Evolutionary conservation across 2,113 vertebrate genomes (phyloP).

Genomic region (Larimichthys polyactis): DNA sequence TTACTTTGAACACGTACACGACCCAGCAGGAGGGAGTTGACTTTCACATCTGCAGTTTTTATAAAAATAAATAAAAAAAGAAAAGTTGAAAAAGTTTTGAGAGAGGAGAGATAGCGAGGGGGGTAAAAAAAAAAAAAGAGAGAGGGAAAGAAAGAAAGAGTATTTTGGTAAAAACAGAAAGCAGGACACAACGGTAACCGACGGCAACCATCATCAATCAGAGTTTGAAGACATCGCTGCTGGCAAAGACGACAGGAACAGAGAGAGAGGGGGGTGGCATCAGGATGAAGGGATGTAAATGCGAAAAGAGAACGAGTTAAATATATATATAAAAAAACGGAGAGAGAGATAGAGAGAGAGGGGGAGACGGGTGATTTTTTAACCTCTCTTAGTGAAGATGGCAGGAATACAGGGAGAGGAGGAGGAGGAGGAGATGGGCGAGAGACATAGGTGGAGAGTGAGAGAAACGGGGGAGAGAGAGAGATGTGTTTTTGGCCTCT

Average conservation of each 20-base stretch:
- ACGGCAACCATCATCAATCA: constrained; percentile 81
- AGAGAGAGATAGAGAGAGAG: neutral
- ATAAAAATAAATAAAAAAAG: constrained; percentile 21
- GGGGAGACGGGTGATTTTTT: constrained; percentile 33
- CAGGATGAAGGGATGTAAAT: constrained; percentile 69
- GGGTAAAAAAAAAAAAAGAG: neutral
- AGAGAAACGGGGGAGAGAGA: constrained; percentile 26
- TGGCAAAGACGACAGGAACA: constrained; percentile 80
- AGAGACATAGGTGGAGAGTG: constrained; percentile 1
- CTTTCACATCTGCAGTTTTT: constrained; percentile 60
- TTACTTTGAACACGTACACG: constrained; percentile 13
- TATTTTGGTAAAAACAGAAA: constrained; percentile 79
- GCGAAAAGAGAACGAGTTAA: constrained; percentile 61
- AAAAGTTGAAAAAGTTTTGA: constrained; percentile 59
- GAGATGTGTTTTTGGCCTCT: constrained; percentile 72
- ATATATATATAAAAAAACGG: constrained; percentile 44
- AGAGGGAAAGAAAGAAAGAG: constrained; percentile 19
- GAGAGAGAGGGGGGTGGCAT: constrained; percentile 45
- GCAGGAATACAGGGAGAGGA: constrained; percentile 6
- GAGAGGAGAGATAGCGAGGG: constrained; percentile 15
- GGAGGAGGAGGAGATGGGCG: neutral
- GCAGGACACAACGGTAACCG: constrained; percentile 78
- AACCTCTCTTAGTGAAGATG: constrained; percentile 39
- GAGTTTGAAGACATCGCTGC: constrained; percentile 81
- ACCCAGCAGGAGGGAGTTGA: constrained; percentile 46